These are phyloP conservation scores for Argyresthia goedartella DNA, from an alignment of 2,888 invertebrate genomes.

Conservation along the genomic window DNA sequence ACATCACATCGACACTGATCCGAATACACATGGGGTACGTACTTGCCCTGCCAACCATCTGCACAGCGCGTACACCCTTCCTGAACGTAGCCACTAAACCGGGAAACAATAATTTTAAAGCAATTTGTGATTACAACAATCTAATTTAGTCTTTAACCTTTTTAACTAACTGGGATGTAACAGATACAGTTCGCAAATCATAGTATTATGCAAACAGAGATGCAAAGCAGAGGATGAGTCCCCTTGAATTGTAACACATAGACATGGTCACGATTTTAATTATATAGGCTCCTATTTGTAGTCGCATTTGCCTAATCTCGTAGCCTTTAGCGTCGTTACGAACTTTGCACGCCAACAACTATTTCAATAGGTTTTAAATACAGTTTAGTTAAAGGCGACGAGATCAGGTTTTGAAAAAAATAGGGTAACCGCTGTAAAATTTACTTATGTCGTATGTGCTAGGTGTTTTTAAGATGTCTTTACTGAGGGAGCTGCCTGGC, in stretches of 20 bases:
- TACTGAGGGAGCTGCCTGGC: background rate
- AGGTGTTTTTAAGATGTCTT: background rate
- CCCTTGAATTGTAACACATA: slow-evolving; percentile 8
- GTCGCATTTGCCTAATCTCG: background rate
- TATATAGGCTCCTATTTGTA: background rate
- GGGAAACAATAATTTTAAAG: slow-evolving; percentile 58
- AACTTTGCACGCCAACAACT: background rate
- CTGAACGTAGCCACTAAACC: slow-evolving; percentile 98
- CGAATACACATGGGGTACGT: slow-evolving; percentile 75
- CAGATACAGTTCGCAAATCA: slow-evolving; percentile 32
- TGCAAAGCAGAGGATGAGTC: slow-evolving; percentile 43
- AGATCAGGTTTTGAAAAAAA: slow-evolving; percentile 1
- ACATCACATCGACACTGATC: slow-evolving; percentile 62
- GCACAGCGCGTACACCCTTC: slow-evolving; percentile 99
- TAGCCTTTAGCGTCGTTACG: background rate
- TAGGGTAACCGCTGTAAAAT: background rate
- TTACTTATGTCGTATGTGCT: background rate
- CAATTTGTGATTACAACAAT: slow-evolving; percentile 23
- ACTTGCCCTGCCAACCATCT: slow-evolving; percentile 99
- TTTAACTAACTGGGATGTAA: slow-evolving; percentile 14
- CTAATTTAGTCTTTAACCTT: slow-evolving; percentile 31
- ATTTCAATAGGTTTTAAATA: background rate
- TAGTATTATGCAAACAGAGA: slow-evolving; percentile 40
- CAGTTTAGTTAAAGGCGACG: background rate
- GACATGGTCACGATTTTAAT: background rate